These are phyloP conservation scores for Parnassius glacialis DNA, from an alignment of 2,888 invertebrate species.

Conservation along the genomic window DNA sequence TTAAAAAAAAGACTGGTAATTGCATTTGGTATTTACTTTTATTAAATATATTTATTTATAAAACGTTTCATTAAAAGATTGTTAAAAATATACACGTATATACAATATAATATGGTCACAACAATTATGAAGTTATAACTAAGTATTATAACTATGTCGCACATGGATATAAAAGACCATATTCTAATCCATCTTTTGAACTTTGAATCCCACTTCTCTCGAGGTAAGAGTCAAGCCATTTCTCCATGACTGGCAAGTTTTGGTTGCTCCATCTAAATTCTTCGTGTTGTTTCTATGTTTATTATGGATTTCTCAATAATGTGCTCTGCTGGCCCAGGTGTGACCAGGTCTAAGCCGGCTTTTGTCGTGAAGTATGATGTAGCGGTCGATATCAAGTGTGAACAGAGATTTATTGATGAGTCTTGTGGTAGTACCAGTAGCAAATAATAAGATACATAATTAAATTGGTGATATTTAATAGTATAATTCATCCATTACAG, in stretches of 20 bases:
- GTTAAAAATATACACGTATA: too few relatives aligned
- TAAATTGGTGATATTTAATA: too few relatives aligned
- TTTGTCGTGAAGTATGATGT: slow-evolving; percentile 88
- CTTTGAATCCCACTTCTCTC: slow-evolving; percentile 43
- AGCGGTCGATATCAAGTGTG: slow-evolving; percentile 86
- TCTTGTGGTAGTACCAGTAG: slow-evolving; percentile 83
- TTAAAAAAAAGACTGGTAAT: too few relatives aligned
- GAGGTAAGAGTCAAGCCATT: slow-evolving; percentile 82
- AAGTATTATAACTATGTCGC: too few relatives aligned
- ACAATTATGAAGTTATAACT: too few relatives aligned
- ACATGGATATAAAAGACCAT: neutral
- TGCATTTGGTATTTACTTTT: too few relatives aligned
- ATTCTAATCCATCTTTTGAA: slow-evolving; percentile 35
- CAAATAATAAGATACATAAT: neutral
- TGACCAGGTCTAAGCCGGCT: slow-evolving; percentile 86
- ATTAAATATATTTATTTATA: too few relatives aligned
- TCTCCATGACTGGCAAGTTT: slow-evolving; percentile 87
- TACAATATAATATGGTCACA: too few relatives aligned
- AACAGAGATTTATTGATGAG: slow-evolving; percentile 90
- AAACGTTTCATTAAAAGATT: too few relatives aligned
- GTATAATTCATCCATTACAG: too few relatives aligned
- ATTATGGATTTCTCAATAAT: slow-evolving; percentile 87
- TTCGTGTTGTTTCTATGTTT: slow-evolving; percentile 86
- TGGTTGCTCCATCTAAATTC: slow-evolving; percentile 89
- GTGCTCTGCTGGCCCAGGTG: slow-evolving; percentile 86